Evolutionary conservation across 2,888 invertebrate genomes (phyloP).

Genomic region (Myopa tessellatipennis): DNA sequence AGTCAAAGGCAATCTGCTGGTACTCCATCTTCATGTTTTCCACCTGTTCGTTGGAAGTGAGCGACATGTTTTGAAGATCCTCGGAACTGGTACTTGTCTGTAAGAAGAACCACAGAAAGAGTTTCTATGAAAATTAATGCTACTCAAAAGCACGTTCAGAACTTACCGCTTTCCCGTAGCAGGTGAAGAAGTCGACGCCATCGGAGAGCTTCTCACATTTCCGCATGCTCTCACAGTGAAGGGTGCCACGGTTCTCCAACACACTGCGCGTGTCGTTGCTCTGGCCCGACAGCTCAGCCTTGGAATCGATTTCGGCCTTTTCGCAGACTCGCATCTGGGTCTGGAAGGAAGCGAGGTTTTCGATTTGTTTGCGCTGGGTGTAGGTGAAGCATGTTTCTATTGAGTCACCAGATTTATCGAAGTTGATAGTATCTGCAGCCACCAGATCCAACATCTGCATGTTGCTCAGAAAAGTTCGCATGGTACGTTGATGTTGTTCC

Average conservation of each 20-base stretch:
- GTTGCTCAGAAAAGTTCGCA: neutral
- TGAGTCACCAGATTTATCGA: no score
- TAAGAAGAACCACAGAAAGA: neutral
- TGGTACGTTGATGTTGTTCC: slow-evolving; percentile 22
- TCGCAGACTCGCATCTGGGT: neutral
- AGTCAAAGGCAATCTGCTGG: slow-evolving; percentile 45
- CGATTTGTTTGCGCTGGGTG: neutral
- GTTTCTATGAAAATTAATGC: neutral
- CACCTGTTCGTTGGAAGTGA: slow-evolving; percentile 49
- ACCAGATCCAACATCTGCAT: neutral
- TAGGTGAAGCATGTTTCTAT: neutral
- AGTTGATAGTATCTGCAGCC: neutral
- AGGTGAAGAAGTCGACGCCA: neutral
- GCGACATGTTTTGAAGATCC: slow-evolving; percentile 50
- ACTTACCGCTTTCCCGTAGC: neutral
- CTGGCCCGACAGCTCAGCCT: neutral
- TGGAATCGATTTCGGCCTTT: neutral
- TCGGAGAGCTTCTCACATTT: neutral
- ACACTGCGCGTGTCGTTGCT: neutral
- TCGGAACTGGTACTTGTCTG: slow-evolving; percentile 53
- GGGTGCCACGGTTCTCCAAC: neutral
- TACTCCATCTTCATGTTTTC: slow-evolving; percentile 47
- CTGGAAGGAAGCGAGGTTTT: neutral
- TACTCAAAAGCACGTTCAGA: neutral
- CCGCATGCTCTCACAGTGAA: neutral